Percentiles rank a stretch among this genome's conserved stretches.
Conservation (phyloP, 2,888 invertebrate species). For the Caenorhabditis sp. region DNA sequence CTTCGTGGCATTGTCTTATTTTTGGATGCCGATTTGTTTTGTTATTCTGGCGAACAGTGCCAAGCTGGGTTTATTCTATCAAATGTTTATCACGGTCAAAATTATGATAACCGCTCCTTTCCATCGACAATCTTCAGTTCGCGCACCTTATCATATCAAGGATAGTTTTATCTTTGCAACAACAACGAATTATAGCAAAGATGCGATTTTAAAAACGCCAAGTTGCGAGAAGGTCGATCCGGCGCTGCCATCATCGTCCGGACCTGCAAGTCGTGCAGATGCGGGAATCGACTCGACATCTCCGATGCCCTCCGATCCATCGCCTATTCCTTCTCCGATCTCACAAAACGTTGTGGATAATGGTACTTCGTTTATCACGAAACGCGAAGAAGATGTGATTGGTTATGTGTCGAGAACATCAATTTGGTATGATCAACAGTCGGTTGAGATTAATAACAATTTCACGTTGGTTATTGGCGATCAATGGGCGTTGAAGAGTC, state of each 20-base stretch:
- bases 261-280: neutral
- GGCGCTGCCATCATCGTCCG: neutral
- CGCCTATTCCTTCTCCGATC: neutral
- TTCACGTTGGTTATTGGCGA: neutral
- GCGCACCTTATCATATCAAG: neutral
- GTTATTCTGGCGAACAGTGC: neutral
- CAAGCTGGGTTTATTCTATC: neutral
- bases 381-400: neutral
- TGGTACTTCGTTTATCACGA: neutral
- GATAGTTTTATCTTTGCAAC: neutral
- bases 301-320: neutral
- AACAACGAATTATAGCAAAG: neutral
- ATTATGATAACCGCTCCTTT: neutral
- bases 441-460: slow-evolving; percentile 1
- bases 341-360: too few species aligned
- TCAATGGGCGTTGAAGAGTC: neutral
- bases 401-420: neutral
- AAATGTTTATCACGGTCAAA: neutral
- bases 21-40: neutral
- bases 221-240: neutral
- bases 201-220: neutral
- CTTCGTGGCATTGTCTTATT: neutral
- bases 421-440: neutral
- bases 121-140: neutral
- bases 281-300: neutral